These are phyloP conservation scores for Leptinotarsa haldemani DNA, from an alignment of 2,888 invertebrate genomes.

Conservation along the genomic window DNA sequence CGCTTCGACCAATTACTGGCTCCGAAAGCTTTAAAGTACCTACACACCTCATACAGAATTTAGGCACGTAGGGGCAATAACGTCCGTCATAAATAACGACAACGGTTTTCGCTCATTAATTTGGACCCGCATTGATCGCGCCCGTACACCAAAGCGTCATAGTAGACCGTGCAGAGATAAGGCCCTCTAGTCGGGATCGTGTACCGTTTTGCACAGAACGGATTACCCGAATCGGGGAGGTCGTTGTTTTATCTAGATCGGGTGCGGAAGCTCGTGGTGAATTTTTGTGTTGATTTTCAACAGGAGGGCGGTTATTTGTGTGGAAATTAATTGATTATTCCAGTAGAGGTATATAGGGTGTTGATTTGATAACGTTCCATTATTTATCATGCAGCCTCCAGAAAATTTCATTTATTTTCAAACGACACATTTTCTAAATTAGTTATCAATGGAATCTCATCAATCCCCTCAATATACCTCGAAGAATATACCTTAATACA, in stretches of 20 bases:
- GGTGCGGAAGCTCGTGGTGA: background rate
- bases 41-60: constrained; percentile 47
- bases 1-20: constrained; percentile 27
- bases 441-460: too few relatives aligned
- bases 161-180: constrained; percentile 37
- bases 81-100: constrained; percentile 51
- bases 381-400: too few relatives aligned
- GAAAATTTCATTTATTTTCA: too few relatives aligned
- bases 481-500: too few relatives aligned
- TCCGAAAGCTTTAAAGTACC: constrained; percentile 32
- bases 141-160: constrained; percentile 31
- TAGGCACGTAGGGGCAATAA: constrained; percentile 49
- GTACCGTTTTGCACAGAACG: background rate
- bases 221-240: background rate
- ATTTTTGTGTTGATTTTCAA: too few relatives aligned
- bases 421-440: too few relatives aligned
- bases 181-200: background rate
- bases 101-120: constrained; percentile 50
- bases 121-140: constrained; percentile 43
- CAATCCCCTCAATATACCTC: too few relatives aligned
- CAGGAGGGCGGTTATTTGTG: too few relatives aligned
- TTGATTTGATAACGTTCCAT: too few relatives aligned
- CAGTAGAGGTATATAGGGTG: too few relatives aligned
- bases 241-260: background rate
- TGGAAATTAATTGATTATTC: too few relatives aligned